Percentiles rank a stretch among this genome's conserved stretches.
These are phyloP conservation scores for Cepaea hortensis DNA, from an alignment of 2,888 invertebrate species.

Conservation along the genomic window DNA sequence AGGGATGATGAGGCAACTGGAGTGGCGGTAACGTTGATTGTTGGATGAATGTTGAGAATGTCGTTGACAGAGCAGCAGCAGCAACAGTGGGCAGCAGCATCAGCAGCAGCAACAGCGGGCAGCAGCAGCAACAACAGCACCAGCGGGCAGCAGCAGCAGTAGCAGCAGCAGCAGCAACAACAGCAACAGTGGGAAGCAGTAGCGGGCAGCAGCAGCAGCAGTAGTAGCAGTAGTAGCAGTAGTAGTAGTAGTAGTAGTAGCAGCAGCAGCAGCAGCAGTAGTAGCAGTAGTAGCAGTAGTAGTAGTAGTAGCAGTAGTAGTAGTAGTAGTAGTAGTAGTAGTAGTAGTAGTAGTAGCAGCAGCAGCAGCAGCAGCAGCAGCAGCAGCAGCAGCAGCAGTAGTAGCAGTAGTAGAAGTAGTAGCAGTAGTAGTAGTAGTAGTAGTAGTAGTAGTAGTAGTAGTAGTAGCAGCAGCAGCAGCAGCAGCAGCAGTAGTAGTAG, in stretches of 20 bases:
- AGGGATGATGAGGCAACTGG: too few relatives aligned
- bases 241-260: conserved; percentile 27
- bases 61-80: too few relatives aligned
- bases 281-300: conserved; percentile 13
- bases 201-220: conserved; percentile 9
- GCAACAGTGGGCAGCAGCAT: not conserved
- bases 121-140: not conserved
- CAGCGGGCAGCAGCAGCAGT: conserved; percentile 2
- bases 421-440: not conserved
- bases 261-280: conserved; percentile 19
- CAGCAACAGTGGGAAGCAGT: not conserved
- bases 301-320: conserved; percentile 35
- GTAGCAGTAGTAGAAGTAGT: too few relatives aligned
- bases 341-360: conserved; percentile 27
- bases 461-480: too few relatives aligned
- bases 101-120: not conserved
- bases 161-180: not conserved
- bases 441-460: not conserved
- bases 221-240: conserved; percentile 22
- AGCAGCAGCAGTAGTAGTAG: not conserved
- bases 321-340: conserved; percentile 38
- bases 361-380: not conserved
- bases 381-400: too few relatives aligned
- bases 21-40: too few relatives aligned
- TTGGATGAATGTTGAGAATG: too few relatives aligned